Conservation (phyloP, 2,888 invertebrate species). For the Noctua janthe region DNA sequence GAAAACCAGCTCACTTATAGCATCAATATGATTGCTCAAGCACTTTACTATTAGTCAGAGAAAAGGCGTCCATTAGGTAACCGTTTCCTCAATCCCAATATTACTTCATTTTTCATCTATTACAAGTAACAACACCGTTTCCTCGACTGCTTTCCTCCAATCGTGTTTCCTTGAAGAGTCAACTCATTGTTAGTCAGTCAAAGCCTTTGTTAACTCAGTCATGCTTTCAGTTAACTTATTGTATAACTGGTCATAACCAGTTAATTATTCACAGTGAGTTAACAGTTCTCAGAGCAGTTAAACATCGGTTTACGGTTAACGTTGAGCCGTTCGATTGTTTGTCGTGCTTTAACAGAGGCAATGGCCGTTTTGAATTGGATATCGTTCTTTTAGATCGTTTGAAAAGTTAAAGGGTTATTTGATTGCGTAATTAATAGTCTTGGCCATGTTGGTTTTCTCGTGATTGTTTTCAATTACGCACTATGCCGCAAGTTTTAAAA, state of each 20-base stretch:
- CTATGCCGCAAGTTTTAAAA: not conserved
- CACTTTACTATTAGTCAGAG: slow-evolving; percentile 4
- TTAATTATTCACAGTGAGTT: slow-evolving; percentile 71
- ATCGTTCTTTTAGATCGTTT: slow-evolving; percentile 37
- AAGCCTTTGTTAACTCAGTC: slow-evolving; percentile 59
- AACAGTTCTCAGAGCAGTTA: slow-evolving; percentile 68
- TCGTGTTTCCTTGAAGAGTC: slow-evolving; percentile 38
- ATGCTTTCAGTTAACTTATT: slow-evolving; percentile 67
- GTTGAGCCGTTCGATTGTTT: slow-evolving; percentile 54
- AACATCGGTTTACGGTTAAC: slow-evolving; percentile 66
- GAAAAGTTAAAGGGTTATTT: slow-evolving; percentile 42
- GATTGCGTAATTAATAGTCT: slow-evolving; percentile 15
- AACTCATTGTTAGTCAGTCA: slow-evolving; percentile 46
- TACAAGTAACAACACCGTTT: slow-evolving; percentile 50
- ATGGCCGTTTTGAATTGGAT: slow-evolving; percentile 38
- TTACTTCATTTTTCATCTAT: slow-evolving; percentile 47
- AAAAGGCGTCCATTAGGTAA: slow-evolving; percentile 38
- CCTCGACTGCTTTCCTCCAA: slow-evolving; percentile 46
- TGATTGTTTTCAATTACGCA: slow-evolving; percentile 26
- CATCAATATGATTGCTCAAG: slow-evolving; percentile 19
- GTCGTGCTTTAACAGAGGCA: slow-evolving; percentile 24
- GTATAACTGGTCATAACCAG: slow-evolving; percentile 64
- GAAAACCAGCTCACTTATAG: not conserved
- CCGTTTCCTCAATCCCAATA: slow-evolving; percentile 42
- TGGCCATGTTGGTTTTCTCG: slow-evolving; percentile 1